Evolutionary conservation across 2,888 invertebrate genomes (phyloP), one percentile per base, ranked within the genome.

Genomic region (Drosophila mercatorum): DNA sequence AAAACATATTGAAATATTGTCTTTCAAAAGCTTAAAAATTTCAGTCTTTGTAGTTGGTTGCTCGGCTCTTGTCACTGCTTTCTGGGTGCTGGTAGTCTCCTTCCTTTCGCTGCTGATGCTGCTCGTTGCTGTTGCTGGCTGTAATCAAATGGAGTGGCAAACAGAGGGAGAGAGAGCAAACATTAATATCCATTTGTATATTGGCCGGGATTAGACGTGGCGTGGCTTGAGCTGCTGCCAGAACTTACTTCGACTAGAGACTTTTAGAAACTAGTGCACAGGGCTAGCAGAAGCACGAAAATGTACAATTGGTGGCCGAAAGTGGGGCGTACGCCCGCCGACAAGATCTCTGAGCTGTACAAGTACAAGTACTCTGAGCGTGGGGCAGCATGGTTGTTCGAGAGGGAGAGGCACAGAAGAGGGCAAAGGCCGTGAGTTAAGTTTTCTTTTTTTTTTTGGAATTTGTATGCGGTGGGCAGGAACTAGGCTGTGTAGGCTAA

Each of bases 1-100:
- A 84, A 91, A 89, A 82, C 83, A 89, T 83, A 79, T 78, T 81
- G 90, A 92, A 92, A 93, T 93, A 93, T 93, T 93, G 92, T 93
- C 93, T 88, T 90, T 92, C 91, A 92, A 93, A 92, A 93, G 92
- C 92, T 92, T 92, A 92, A 93, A 92, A 92, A 91, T 91, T 93
- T 93, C 93, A 93, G 93, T 93, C 93, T 93, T 92, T 92, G 91
- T 92, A 90, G 88, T 84, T 85, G 80, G 75, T 83, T 84, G 88
- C 75, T 78, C 75, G 77, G 75, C 76, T 73, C 63, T 72, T 81
- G 78, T 80, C 78, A 75, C 75, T 81, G 75, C 79, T 79, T 52
- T 77, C 78, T 78, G 75, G 78, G 69, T 78, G 75, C 75, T 84
- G 60, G 51, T 66, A 49, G 55, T 62, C 28, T 55, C 40, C 47